phyloP scores from a whole-genome alignment of 2,797 vertebrate genomes.

The Micrastur ruficollis region DNA sequence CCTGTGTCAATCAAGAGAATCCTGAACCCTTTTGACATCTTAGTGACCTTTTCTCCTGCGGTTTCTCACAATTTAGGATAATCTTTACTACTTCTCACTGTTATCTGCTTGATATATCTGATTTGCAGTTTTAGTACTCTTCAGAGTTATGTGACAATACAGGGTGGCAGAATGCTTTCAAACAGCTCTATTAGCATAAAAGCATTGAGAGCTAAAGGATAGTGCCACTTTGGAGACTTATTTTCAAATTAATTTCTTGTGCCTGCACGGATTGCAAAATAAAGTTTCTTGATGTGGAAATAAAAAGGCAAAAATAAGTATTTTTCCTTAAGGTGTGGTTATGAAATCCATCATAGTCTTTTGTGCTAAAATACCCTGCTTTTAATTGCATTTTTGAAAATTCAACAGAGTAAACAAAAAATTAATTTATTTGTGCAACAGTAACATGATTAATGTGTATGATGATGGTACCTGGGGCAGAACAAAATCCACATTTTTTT shows the following conservation, averaged over 20 bases:
- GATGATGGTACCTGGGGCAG: neutral
- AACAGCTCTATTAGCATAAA: neutral
- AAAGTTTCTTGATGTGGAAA: neutral
- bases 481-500: neutral
- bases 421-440: neutral
- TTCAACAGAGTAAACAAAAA: neutral
- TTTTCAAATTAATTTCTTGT: neutral
- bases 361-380: neutral
- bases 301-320: neutral
- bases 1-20: neutral
- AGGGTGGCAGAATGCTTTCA: neutral
- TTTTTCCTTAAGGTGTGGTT: neutral
- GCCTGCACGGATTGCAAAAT: neutral
- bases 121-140: neutral
- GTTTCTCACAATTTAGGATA: neutral
- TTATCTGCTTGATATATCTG: neutral
- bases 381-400: constrained; percentile 13
- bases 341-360: neutral
- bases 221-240: neutral
- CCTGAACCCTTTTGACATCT: neutral
- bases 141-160: neutral
- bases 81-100: neutral
- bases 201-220: neutral
- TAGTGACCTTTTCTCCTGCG: neutral
- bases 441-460: neutral